Base-by-base conservation (phyloP, 2,113 vertebrate species). In the Natator depressus region DNA sequence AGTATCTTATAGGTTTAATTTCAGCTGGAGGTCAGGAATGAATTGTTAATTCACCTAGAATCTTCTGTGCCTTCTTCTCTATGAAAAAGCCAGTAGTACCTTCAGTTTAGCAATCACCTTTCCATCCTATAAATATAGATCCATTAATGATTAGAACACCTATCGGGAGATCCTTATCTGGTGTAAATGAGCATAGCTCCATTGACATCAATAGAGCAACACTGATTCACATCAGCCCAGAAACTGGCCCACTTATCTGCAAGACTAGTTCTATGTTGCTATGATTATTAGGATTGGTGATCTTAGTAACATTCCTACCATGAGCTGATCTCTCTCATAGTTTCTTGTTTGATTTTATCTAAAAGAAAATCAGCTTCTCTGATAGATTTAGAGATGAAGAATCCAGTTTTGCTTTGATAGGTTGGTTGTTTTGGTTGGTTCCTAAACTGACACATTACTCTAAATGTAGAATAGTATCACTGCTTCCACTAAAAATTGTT, bases 351-450 rank as follows among this genome's bases (percentile, higher is more conserved):
- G 59, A 89, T 54, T 84, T 85, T 22, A 86, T 59, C 69, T 89
- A 38, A 35, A 92, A 88, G 81, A 86, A 42, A 87, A 88, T 87
- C 78, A 91, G 79, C 75, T 95, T 96, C 93, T 96, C 85, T 95
- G 94, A 85, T 93, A 85, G 0, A 1, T 89, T 88, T 42, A 75
- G 57, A 95, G 81, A 88, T 10, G n/a, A 42, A 2, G 50, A 80
- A 47, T 91, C 82, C 87, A 79, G 49, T 55, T 88, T 76, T 91
- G 84, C 89, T 95, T 94, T 88, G 84, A 59, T 65, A 54, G 91
- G 82, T 83, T 72, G 35, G 35, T 72, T 72, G 6, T 17, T 82
- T 51, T 89, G 20, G 78, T 82, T 93, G 59, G 62, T 51, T 94
- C 46, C 93, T 90, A 54, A 90, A 55, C 72, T 94, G 83, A 72